Conservation (phyloP, 2,797 vertebrate species). For the Luscinia luscinia region DNA sequence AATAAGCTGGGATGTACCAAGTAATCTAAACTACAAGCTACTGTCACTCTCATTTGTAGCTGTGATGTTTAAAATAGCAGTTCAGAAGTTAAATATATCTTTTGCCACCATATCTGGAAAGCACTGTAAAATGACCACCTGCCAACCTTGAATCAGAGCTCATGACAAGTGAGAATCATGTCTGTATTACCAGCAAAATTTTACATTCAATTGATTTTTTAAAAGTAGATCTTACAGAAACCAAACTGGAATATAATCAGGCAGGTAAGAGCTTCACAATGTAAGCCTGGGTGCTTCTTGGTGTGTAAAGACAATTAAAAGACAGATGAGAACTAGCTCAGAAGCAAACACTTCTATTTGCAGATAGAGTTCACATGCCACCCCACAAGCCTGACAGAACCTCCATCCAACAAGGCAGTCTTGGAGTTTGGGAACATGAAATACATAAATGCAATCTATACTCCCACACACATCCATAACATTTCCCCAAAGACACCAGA, state of each 20-base stretch:
- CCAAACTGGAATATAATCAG: background rate
- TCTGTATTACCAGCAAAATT: slow-evolving; percentile 47
- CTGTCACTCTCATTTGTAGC: slow-evolving; percentile 2
- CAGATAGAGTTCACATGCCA: background rate
- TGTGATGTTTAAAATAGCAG: slow-evolving; percentile 38
- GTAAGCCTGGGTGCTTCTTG: slow-evolving; percentile 7
- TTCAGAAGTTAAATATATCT: background rate
- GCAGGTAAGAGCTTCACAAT: background rate
- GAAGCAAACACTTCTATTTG: background rate
- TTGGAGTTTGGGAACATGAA: background rate
- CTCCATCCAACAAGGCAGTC: background rate
- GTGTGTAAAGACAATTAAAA: slow-evolving; percentile 32
- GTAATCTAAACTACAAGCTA: slow-evolving; percentile 44
- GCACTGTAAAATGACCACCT: slow-evolving; percentile 36
- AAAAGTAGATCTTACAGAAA: slow-evolving; percentile 38
- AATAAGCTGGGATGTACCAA: background rate
- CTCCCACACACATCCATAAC: background rate
- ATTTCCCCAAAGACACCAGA: background rate
- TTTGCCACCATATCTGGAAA: slow-evolving; percentile 26
- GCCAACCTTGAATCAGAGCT: slow-evolving; percentile 48
- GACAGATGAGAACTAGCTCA: slow-evolving; percentile 5
- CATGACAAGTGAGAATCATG: slow-evolving; percentile 20
- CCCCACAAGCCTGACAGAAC: background rate
- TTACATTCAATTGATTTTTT: slow-evolving; percentile 47
- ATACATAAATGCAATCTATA: background rate